Conservation (phyloP, 2,113 vertebrate species). For the Setophaga kirtlandii region DNA sequence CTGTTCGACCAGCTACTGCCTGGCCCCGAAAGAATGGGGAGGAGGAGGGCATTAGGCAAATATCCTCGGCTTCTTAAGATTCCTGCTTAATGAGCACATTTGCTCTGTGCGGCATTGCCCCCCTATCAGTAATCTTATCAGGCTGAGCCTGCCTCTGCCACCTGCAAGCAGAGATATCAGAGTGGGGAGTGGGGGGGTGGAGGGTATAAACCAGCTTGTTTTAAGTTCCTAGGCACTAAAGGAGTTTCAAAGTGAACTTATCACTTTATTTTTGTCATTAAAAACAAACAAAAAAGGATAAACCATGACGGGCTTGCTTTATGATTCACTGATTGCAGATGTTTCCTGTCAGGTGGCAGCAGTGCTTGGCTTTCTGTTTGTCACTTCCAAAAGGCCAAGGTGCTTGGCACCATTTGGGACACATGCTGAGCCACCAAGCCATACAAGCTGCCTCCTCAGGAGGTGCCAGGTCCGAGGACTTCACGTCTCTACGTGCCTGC, state of each 20-base stretch:
- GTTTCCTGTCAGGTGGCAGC: conserved; percentile 43
- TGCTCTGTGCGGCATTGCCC: not conserved
- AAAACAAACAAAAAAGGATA: not conserved
- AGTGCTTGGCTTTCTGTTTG: not conserved
- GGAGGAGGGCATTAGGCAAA: conserved; percentile 45
- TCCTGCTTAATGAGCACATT: conserved; percentile 64
- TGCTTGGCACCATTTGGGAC: not conserved
- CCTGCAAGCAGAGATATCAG: conserved; percentile 56
- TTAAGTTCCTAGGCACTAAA: conserved; percentile 43
- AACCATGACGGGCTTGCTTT: conserved; percentile 42
- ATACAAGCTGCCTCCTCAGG: not conserved
- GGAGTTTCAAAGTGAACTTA: conserved; percentile 69
- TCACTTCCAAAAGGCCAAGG: not conserved
- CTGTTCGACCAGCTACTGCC: not conserved
- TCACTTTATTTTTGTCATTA: conserved; percentile 55
- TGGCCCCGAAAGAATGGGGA: not conserved
- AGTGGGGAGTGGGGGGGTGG: no score
- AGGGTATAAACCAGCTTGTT: conserved; percentile 57
- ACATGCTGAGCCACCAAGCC: not conserved
- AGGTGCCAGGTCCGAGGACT: not conserved
- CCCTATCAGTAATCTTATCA: conserved; percentile 60
- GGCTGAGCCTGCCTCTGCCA: conserved; percentile 65
- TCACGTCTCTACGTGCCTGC: not conserved
- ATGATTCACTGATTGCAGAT: conserved; percentile 62
- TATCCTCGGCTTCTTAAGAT: conserved; percentile 55